Evolutionary conservation across 30 jellyfish, hydroid and myxozoan genomes (phyloP).

Genomic region (Chironex yamaguchii): DNA sequence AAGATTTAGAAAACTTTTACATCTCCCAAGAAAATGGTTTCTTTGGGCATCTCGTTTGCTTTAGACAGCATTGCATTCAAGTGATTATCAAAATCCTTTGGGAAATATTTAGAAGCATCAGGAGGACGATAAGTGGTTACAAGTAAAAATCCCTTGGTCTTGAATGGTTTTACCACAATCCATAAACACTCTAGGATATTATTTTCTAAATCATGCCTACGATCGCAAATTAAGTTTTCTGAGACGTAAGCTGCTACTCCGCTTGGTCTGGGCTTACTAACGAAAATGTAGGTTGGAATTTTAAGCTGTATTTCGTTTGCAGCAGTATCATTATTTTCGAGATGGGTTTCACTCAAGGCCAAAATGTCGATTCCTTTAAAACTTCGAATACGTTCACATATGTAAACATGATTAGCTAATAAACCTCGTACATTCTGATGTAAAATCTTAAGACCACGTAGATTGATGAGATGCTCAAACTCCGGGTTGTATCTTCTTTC

Average conservation of each 20-base stretch:
- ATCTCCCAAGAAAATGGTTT: conserved; percentile 56
- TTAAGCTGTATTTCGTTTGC: conserved; percentile 67
- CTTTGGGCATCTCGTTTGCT: conserved; percentile 68
- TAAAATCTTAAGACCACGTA: conserved; percentile 69
- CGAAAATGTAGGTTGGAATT: conserved; percentile 66
- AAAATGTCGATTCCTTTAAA: conserved; percentile 63
- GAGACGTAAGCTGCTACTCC: conserved; percentile 27
- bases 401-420: conserved; percentile 43
- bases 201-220: conserved; percentile 58
- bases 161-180: conserved; percentile 52
- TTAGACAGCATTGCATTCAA: conserved; percentile 63
- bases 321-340: conserved; percentile 36
- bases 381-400: conserved; percentile 58
- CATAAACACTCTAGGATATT: conserved; percentile 58
- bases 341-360: conserved; percentile 75
- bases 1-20: conserved; percentile 43
- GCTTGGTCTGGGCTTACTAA: conserved; percentile 33
- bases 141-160: conserved; percentile 38
- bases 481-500: conserved; percentile 47
- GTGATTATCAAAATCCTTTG: conserved; percentile 57
- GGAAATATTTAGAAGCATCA: conserved; percentile 55
- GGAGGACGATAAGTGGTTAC: conserved; percentile 68
- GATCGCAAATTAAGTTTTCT: conserved; percentile 65
- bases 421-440: conserved; percentile 80
- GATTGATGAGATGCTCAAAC: conserved; percentile 46